Conservation (phyloP, 2,888 invertebrate genomes). For the Plagiodera versicolora region DNA sequence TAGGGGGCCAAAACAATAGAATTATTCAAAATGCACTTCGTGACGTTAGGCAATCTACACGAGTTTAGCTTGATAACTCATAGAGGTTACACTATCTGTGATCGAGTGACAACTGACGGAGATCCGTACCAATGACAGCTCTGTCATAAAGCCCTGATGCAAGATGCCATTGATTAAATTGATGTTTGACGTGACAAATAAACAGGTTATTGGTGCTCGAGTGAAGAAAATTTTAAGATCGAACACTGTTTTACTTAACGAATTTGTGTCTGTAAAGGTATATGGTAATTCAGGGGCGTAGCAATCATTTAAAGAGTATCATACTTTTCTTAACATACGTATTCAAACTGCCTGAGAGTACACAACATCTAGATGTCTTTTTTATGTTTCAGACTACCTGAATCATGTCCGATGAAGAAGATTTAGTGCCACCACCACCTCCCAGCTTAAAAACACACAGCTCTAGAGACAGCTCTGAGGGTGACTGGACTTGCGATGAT, state of each 20-base stretch:
- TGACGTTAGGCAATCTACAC: no score
- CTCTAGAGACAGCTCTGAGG: constrained; percentile 48
- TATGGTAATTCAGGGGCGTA: constrained; percentile 29
- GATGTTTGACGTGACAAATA: no score
- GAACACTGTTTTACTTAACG: background rate
- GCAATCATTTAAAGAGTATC: background rate
- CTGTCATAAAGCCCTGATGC: no score
- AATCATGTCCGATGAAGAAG: constrained; percentile 42
- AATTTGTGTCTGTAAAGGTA: constrained; percentile 31
- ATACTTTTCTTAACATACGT: background rate
- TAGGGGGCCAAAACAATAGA: no score
- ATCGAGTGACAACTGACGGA: no score
- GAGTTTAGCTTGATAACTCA: no score
- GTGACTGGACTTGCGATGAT: constrained; percentile 69
- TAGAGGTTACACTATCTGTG: no score
- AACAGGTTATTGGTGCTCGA: no score
- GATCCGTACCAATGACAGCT: no score
- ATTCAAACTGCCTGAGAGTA: no score
- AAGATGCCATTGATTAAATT: no score
- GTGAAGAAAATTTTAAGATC: background rate
- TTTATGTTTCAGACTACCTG: constrained; percentile 32
- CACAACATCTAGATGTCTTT: background rate
- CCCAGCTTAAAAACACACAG: constrained; percentile 40
- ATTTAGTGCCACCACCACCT: constrained; percentile 47
- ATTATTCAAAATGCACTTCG: no score